These are phyloP conservation scores for Pteria penguin DNA, from an alignment of 2,888 invertebrate species.

Conservation along the genomic window DNA sequence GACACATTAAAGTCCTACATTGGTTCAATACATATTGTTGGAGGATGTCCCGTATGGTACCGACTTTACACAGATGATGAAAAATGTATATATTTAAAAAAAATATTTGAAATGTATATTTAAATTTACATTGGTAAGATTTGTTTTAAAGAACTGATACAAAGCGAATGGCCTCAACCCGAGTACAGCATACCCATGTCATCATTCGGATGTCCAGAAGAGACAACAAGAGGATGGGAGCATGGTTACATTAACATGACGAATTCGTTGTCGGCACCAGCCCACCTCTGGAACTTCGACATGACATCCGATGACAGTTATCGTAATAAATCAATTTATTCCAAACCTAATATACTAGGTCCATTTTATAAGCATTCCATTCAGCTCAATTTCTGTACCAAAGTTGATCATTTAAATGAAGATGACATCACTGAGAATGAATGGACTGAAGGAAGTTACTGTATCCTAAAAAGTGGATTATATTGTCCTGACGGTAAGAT, in stretches of 20 bases:
- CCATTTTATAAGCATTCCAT: slow-evolving; percentile 43
- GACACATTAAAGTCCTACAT: too few relatives aligned
- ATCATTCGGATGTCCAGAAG: slow-evolving; percentile 56
- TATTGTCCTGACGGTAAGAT: slow-evolving; percentile 50
- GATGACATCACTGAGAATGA: background rate
- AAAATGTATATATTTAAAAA: too few relatives aligned
- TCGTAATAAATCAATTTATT: too few relatives aligned
- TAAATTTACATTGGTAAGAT: too few relatives aligned
- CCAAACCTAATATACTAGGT: slow-evolving; percentile 53
- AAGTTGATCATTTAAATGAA: background rate
- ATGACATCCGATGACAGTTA: slow-evolving; percentile 15
- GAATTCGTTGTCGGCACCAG: background rate
- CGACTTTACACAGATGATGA: too few relatives aligned
- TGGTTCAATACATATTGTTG: too few relatives aligned
- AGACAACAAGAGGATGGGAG: slow-evolving; percentile 43
- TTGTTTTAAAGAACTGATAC: too few relatives aligned
- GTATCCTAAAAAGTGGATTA: slow-evolving; percentile 37
- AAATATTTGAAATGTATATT: too few relatives aligned
- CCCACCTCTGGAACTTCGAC: slow-evolving; percentile 42
- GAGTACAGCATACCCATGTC: slow-evolving; percentile 44
- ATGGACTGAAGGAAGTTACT: slow-evolving; percentile 50
- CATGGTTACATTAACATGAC: slow-evolving; percentile 50
- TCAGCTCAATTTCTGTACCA: slow-evolving; percentile 52
- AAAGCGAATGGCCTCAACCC: slow-evolving; percentile 43
- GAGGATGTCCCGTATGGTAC: too few relatives aligned